These are phyloP conservation scores for Leucania comma DNA, from an alignment of 2,888 invertebrate species.

Conservation along the genomic window DNA sequence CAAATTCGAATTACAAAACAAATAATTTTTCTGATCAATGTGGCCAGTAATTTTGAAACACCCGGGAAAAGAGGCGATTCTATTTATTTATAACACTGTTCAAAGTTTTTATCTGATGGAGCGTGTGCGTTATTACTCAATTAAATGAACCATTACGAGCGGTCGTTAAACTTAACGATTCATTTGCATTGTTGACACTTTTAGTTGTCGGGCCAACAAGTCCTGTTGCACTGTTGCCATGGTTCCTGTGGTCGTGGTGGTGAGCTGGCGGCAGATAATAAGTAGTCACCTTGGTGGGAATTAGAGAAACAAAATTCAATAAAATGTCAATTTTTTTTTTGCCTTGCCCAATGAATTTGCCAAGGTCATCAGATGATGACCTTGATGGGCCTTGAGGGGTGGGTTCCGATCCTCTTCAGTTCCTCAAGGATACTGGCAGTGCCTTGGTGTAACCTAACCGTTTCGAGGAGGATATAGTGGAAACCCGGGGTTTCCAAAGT, in stretches of 20 bases:
- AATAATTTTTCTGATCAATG: not conserved
- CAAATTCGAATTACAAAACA: constrained; percentile 26
- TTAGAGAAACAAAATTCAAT: not conserved
- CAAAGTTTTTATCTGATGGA: not conserved
- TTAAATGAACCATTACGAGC: constrained; percentile 27
- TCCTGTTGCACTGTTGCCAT: constrained; percentile 8
- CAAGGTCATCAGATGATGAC: no score
- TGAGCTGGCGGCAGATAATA: not conserved
- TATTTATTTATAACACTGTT: not conserved
- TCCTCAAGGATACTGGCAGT: no score
- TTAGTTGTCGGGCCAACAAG: constrained; percentile 29
- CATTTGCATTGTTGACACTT: constrained; percentile 30
- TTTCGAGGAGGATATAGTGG: no score
- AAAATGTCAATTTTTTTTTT: not conserved
- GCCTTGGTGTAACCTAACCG: no score
- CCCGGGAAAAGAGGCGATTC: constrained; percentile 8
- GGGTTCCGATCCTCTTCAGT: no score
- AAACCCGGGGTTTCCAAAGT: no score
- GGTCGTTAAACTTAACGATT: constrained; percentile 28
- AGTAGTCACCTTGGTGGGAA: not conserved
- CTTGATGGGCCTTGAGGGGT: no score
- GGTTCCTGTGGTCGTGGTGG: not conserved
- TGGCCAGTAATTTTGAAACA: constrained; percentile 13
- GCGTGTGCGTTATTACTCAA: constrained; percentile 23
- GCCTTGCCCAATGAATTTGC: not conserved